Evolutionary conservation across 2,888 invertebrate species (phyloP), one percentile per base, ranked within the genome.

Genomic region (Brachyptera putata): DNA sequence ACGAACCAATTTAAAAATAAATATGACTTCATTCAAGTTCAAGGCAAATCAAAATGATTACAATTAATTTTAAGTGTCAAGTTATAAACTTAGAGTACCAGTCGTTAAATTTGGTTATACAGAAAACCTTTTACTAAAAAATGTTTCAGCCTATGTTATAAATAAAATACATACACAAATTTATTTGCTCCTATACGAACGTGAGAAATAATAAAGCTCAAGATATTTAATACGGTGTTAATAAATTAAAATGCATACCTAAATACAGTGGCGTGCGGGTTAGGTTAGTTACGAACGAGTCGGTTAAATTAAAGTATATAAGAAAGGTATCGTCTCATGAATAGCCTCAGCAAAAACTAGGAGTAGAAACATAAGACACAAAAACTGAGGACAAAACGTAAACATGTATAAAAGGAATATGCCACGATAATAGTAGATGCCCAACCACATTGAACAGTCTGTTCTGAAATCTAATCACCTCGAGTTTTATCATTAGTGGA

Each of bases 61-160:
- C 24, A 37, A 25, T 58, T 18, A 53, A 30, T 41, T 59, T 39
- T 30, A 39, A 26, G 53, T 55, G 43, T 43, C 53, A 16, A 18
- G 34, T 41, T 39, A 39, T 53, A 50, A 53, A 53, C 50, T 50
- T 39, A 41, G n/a, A n/a, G n/a, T n/a, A n/a, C 43, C 57, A 36
- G 46, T 57, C 48, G 57, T 57, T 57, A 30, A 30, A 11, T 30
- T 43, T 43, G 14, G 14, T 43, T 18, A 43, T 5, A 30, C 7
- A 7, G 43, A 18, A 43, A 43, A 43, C 43, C 43, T 43, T 43
- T 43, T 43, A 43, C 18, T 43, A 43, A 18, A 43, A 43, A 16
- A 43, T 43, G 43, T 43, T 43, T n/a, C 39, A 43, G 21, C 18
- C 14, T 43, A 11, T 14, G 14, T 43, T 43, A 18, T 11, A n/a